phyloP scores from a whole-genome alignment of 2,888 invertebrate genomes.

The Tiliacea aurago region DNA sequence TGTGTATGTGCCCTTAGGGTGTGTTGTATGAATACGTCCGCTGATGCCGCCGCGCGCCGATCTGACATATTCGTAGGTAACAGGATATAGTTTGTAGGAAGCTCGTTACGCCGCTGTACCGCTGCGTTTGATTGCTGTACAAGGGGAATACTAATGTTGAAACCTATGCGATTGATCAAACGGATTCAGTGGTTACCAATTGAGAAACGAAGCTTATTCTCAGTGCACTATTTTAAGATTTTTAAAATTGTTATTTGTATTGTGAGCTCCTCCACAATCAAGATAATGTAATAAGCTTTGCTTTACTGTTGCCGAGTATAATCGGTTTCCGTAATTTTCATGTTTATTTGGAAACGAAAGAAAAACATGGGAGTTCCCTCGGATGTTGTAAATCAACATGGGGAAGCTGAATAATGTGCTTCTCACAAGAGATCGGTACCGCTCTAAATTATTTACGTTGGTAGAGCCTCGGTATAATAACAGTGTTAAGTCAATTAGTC shows the following conservation, averaged over 20 bases:
- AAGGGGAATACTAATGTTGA: constrained; percentile 75
- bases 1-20: constrained; percentile 39
- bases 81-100: constrained; percentile 66
- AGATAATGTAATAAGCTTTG: constrained; percentile 23
- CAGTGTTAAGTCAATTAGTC: constrained; percentile 25
- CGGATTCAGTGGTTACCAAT: constrained; percentile 49
- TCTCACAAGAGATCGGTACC: constrained; percentile 39
- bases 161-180: constrained; percentile 70
- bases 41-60: constrained; percentile 26
- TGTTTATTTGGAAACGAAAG: constrained; percentile 44
- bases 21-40: constrained; percentile 45
- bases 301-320: constrained; percentile 15
- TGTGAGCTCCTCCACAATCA: constrained; percentile 24
- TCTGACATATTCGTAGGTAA: constrained; percentile 42
- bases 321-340: constrained; percentile 34
- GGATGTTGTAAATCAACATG: constrained; percentile 54
- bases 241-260: constrained; percentile 16
- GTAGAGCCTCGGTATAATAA: constrained; percentile 20
- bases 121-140: constrained; percentile 74
- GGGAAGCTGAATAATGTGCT: constrained; percentile 38
- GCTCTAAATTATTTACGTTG: constrained; percentile 30
- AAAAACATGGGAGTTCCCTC: constrained; percentile 43
- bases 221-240: constrained; percentile 31
- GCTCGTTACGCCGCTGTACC: constrained; percentile 70
- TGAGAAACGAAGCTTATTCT: constrained; percentile 41